These are phyloP conservation scores for Aromia moschata DNA, from an alignment of 2,888 invertebrate species.

Conservation along the genomic window DNA sequence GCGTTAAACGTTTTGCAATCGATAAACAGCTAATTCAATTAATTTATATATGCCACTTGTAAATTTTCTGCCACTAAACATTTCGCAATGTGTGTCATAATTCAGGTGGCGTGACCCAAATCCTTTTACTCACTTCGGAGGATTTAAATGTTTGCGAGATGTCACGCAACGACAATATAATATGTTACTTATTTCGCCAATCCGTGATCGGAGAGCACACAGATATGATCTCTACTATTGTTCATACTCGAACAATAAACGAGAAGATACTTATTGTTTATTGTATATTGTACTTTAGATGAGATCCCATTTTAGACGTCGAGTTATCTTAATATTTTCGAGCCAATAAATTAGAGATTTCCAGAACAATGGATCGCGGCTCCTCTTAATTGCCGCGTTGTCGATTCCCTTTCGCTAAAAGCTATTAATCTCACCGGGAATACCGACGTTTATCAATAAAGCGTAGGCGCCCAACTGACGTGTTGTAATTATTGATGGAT, in stretches of 20 bases:
- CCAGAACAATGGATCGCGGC: constrained; percentile 18
- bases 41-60: constrained; percentile 6
- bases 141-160: constrained; percentile 20
- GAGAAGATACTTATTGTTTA: constrained; percentile 23
- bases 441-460: constrained; percentile 7
- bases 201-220: constrained; percentile 3
- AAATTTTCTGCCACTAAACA: constrained; percentile 8
- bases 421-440: constrained; percentile 11
- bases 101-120: constrained; percentile 12
- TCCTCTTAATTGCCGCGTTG: constrained; percentile 7
- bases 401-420: constrained; percentile 3
- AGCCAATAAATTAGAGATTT: constrained; percentile 21
- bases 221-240: constrained; percentile 24
- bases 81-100: constrained; percentile 12
- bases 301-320: constrained; percentile 23
- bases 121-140: constrained; percentile 1
- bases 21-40: constrained; percentile 5
- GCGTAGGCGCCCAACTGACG: too few relatives aligned
- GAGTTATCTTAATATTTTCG: constrained; percentile 16
- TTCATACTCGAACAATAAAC: constrained; percentile 16
- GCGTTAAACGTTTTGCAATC: constrained; percentile 3
- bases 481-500: too few relatives aligned
- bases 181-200: constrained; percentile 9
- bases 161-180: constrained; percentile 7
- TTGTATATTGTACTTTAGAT: constrained; percentile 20